Conservation (phyloP, 2,797 vertebrate genomes). For the Danio choprae region DNA sequence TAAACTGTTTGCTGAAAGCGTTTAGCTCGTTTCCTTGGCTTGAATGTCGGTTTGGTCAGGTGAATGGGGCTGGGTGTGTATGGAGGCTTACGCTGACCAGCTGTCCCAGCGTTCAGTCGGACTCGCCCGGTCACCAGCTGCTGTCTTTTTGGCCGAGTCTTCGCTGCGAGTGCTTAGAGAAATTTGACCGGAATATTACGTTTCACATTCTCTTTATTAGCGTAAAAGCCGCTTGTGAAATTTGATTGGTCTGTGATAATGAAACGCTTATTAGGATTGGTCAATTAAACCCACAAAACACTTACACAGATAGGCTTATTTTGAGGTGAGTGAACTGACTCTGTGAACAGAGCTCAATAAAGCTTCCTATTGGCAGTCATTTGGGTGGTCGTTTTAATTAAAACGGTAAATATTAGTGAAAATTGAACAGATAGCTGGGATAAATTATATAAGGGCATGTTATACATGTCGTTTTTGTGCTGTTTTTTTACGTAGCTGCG, state of each 20-base stretch:
- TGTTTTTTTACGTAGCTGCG: not conserved
- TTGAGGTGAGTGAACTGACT: not conserved
- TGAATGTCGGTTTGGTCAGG: conserved; percentile 46
- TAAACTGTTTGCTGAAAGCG: conserved; percentile 50
- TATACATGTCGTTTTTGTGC: not conserved
- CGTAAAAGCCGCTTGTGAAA: conserved; percentile 61
- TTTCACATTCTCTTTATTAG: conserved; percentile 57
- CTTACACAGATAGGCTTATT: not conserved
- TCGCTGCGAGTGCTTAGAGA: conserved; percentile 64
- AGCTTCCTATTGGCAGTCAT: not conserved
- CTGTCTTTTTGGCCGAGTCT: conserved; percentile 66
- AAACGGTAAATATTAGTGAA: not conserved
- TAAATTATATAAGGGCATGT: not conserved
- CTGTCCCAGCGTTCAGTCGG: conserved; percentile 75
- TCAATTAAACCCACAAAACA: conserved; percentile 44
- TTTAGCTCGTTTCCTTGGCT: conserved; percentile 58
- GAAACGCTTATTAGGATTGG: conserved; percentile 40
- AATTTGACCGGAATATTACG: conserved; percentile 69
- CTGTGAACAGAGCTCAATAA: not conserved
- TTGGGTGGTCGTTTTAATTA: not conserved
- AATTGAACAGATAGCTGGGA: not conserved
- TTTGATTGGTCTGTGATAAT: conserved; percentile 65
- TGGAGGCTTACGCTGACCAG: conserved; percentile 73
- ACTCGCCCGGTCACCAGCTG: conserved; percentile 81
- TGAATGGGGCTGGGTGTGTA: conserved; percentile 48